Percentiles rank a stretch among this genome's conserved stretches.
Conservation (phyloP, 92 coral and sea anemone genomes). For the Epizoanthus rinbou region DNA sequence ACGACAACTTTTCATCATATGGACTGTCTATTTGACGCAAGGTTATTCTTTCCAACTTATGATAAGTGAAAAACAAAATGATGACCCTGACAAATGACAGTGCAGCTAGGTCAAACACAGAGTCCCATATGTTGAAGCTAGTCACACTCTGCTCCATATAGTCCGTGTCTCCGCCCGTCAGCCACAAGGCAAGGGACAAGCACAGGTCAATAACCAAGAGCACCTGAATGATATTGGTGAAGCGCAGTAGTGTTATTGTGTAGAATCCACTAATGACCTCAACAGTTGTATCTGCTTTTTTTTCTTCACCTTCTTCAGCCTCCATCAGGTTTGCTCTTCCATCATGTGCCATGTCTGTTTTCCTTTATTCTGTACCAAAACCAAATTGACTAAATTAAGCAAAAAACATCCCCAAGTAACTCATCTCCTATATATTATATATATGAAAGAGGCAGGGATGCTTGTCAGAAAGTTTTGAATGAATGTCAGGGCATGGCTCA, state of each 20-base stretch:
- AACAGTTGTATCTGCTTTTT: constrained; percentile 28
- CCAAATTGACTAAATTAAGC: no score
- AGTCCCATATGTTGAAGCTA: constrained; percentile 69
- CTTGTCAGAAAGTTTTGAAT: no score
- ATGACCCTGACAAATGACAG: constrained; percentile 71
- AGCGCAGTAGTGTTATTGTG: constrained; percentile 71
- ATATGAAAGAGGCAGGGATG: no score
- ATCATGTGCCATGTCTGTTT: constrained; percentile 39
- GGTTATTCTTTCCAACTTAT: constrained; percentile 65
- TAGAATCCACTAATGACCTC: constrained; percentile 44
- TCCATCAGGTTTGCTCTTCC: background rate
- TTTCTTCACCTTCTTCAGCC: constrained; percentile 23
- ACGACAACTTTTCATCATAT: constrained; percentile 61
- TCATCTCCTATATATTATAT: no score
- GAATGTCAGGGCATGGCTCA: no score
- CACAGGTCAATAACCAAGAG: constrained; percentile 69
- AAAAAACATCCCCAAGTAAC: background rate
- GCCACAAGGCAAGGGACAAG: constrained; percentile 80
- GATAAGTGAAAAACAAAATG: constrained; percentile 63
- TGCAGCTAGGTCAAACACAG: constrained; percentile 83
- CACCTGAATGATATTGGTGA: constrained; percentile 62
- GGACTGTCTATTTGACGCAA: constrained; percentile 72
- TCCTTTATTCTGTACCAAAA: background rate
- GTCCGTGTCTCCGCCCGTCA: constrained; percentile 75
- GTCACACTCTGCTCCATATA: constrained; percentile 77